Evolutionary conservation across 2,113 vertebrate genomes (phyloP).

Genomic region (Oncorhynchus keta): DNA sequence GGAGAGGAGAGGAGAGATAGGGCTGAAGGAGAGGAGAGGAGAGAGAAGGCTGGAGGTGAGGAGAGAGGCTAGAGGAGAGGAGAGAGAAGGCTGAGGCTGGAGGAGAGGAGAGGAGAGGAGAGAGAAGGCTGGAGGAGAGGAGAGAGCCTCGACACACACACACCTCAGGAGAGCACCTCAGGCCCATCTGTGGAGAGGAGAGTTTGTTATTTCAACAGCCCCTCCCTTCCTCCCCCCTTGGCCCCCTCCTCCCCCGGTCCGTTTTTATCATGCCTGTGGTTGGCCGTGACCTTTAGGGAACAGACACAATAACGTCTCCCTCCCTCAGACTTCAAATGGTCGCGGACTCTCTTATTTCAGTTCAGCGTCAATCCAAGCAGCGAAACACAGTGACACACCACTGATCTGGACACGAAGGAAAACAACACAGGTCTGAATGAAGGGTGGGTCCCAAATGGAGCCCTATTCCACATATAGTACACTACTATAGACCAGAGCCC

Average conservation of each 20-base stretch:
- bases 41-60: neutral
- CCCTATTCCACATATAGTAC: too few species aligned
- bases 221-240: conserved; percentile 17
- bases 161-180: neutral
- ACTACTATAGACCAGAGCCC: too few species aligned
- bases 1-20: conserved; percentile 5
- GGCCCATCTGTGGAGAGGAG: conserved; percentile 35
- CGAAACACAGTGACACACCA: conserved; percentile 53
- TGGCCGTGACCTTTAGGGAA: conserved; percentile 64
- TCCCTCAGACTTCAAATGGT: conserved; percentile 65
- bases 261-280: conserved; percentile 60
- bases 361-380: conserved; percentile 53
- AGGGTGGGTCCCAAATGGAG: too few species aligned
- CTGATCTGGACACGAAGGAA: conserved; percentile 47
- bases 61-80: too few species aligned
- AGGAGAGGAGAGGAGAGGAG: conserved; percentile 33
- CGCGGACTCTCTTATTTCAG: conserved; percentile 52
- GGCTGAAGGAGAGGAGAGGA: neutral
- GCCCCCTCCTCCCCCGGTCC: conserved; percentile 5
- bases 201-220: conserved; percentile 65
- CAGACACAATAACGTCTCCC: conserved; percentile 68
- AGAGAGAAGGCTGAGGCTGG: too few species aligned
- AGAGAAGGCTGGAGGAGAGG: conserved; percentile 2
- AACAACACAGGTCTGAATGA: conserved; percentile 49
- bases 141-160: neutral